A percentile compares a stretch with the other conserved stretches of the same genome.
Conservation (phyloP, 1,140 invertebrate genomes). For the Daktulosphaira vitifoliae region DNA sequence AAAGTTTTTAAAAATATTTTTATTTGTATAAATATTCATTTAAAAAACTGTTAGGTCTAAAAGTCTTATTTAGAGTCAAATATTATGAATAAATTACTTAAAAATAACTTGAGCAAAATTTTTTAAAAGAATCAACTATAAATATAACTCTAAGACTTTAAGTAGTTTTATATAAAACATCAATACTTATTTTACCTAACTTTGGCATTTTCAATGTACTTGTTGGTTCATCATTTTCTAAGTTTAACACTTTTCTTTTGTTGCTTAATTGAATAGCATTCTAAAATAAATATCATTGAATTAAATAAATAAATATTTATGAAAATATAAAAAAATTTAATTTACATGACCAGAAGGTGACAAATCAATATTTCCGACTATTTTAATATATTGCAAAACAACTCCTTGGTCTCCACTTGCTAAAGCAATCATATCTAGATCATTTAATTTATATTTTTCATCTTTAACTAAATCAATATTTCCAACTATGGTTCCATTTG, state of each 20-base stretch:
- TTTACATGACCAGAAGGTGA: neutral
- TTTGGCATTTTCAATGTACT: conserved; percentile 13
- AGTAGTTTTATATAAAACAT: no score
- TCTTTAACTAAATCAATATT: neutral
- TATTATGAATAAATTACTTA: no score
- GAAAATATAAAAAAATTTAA: no score
- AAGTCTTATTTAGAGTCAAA: no score
- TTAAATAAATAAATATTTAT: no score
- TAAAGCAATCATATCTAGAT: conserved; percentile 21
- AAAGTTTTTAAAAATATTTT: no score
- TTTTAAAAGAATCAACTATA: no score
- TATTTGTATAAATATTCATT: no score
- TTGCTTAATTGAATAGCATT: conserved; percentile 1
- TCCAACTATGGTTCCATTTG: conserved; percentile 9
- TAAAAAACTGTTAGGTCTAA: no score
- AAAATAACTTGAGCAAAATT: no score
- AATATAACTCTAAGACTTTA: no score
- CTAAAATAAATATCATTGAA: conserved; percentile 11
- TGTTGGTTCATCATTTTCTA: conserved; percentile 12
- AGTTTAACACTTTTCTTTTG: conserved; percentile 1
- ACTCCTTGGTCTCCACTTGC: conserved; percentile 26
- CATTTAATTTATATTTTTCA: conserved; percentile 7
- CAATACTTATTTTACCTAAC: conserved; percentile 1
- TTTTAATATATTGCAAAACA: conserved; percentile 9
- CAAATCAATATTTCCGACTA: neutral